phyloP scores from a whole-genome alignment of 2,888 invertebrate species.

The Drosophila colorata region DNA sequence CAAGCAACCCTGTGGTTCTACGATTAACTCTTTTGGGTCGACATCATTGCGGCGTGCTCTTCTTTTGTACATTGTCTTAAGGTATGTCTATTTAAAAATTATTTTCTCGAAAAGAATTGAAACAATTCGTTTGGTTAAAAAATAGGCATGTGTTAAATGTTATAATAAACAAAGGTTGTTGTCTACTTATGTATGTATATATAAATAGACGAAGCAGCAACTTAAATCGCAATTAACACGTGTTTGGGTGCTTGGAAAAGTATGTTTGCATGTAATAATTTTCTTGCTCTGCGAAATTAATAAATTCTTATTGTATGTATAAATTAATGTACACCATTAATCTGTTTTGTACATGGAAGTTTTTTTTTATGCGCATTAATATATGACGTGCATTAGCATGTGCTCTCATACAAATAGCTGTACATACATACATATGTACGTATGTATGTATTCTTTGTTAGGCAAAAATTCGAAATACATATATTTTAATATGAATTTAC shows the following conservation, averaged over 20 bases:
- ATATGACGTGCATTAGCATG: neutral
- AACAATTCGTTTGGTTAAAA: neutral
- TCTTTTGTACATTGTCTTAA: slow-evolving; percentile 28
- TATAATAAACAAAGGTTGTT: too few relatives aligned
- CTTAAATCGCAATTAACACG: too few relatives aligned
- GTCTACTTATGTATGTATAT: too few relatives aligned
- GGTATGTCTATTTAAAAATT: slow-evolving; percentile 33
- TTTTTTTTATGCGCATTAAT: neutral
- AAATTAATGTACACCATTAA: neutral
- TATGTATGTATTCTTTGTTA: neutral
- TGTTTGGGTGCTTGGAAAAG: too few relatives aligned
- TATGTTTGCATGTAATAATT: too few relatives aligned
- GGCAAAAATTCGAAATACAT: neutral
- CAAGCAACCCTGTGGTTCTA: neutral
- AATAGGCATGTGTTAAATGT: neutral
- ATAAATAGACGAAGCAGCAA: too few relatives aligned
- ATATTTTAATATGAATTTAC: slow-evolving; percentile 7
- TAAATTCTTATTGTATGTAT: neutral
- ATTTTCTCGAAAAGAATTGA: neutral
- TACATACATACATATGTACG: neutral
- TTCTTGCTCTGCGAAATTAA: too few relatives aligned
- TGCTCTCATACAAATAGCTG: neutral
- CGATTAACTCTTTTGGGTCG: slow-evolving; percentile 33
- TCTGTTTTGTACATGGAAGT: neutral
- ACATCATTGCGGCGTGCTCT: slow-evolving; percentile 53